A percentile compares a stretch with the other conserved stretches of the same genome.
phyloP scores from a whole-genome alignment of 2,113 vertebrate species.

The Leuciscus idus region DNA sequence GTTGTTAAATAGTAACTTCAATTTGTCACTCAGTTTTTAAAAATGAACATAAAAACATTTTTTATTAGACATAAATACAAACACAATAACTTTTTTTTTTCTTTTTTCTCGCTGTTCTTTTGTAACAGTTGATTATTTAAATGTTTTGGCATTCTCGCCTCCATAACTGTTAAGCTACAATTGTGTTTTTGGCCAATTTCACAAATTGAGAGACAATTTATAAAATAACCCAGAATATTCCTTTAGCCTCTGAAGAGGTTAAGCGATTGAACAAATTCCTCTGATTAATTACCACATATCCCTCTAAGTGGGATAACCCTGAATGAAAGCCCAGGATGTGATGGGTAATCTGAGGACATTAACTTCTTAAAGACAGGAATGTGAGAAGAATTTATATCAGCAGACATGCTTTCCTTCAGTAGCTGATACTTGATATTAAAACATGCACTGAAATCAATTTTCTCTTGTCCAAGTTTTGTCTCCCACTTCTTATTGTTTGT shows the following conservation, averaged over 20 bases:
- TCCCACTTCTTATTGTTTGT: neutral
- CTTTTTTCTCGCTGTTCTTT: neutral
- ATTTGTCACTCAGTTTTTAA: neutral
- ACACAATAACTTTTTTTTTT: neutral
- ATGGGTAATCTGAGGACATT: slow-evolving; percentile 36
- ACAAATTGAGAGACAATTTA: neutral
- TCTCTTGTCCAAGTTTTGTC: neutral
- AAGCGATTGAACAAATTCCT: neutral
- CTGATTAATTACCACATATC: neutral
- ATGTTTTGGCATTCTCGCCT: neutral
- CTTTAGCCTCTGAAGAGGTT: neutral
- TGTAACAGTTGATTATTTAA: neutral
- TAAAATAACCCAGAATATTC: neutral
- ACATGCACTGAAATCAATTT: neutral
- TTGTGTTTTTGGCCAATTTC: neutral
- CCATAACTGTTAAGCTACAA: neutral
- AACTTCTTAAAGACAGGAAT: slow-evolving; percentile 10
- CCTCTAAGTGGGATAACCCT: neutral
- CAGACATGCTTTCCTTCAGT: slow-evolving; percentile 1
- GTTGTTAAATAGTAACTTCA: neutral
- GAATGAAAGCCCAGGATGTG: neutral
- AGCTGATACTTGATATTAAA: neutral
- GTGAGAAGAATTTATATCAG: slow-evolving; percentile 9
- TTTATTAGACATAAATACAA: neutral
- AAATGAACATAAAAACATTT: neutral